Evolutionary conservation across 2,113 vertebrate species (phyloP), one percentile per base, ranked within the genome.

Genomic region (Cyanistes caeruleus): DNA sequence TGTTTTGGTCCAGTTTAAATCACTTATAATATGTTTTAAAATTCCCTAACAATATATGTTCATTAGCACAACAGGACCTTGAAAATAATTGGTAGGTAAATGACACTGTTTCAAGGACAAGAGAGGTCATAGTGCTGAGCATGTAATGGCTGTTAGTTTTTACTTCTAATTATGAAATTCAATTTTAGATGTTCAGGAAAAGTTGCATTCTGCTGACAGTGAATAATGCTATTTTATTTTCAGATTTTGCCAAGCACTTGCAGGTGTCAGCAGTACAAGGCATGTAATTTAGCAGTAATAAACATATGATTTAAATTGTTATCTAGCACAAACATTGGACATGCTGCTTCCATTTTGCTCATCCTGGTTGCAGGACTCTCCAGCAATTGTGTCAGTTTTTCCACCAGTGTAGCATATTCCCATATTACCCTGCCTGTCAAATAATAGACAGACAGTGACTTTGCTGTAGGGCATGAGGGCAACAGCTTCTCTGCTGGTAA

Each of bases 361-460:
- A 31, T 76, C 65, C 48, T 60, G 24, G 15, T 80, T 43, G 41
- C n/a, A 70, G 39, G 39, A 79, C 69, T 84, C 60, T 94, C n/a
- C 81, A 77, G 85, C 76, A 84, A 16, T 37, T 48, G 59, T 91
- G 63, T 86, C 84, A 63, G 60, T 63, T 96, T 94, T 97, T 78
- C 82, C 69, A 94, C 59, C 55, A 83, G 48, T 1, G 0, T 92
- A 84, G 87, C 60, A 41, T 93, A 96, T 95, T 97, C 96, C 93
- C 73, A 20, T 74, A 92, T 97, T 96, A 95, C 77, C 90, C 96
- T 96, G 39, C 92, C 93, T 98, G 97, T 98, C 94, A 97, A 90
- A 95, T 94, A 76, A 70, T 13, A 93, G 93, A 90, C 87, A 97
- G 95, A 89, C 87, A 94, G 58, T 68, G 88, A 96, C 91, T 96